phyloP scores from a whole-genome alignment of 2,797 vertebrate genomes.

The Rhabdophis nuchalis region DNA sequence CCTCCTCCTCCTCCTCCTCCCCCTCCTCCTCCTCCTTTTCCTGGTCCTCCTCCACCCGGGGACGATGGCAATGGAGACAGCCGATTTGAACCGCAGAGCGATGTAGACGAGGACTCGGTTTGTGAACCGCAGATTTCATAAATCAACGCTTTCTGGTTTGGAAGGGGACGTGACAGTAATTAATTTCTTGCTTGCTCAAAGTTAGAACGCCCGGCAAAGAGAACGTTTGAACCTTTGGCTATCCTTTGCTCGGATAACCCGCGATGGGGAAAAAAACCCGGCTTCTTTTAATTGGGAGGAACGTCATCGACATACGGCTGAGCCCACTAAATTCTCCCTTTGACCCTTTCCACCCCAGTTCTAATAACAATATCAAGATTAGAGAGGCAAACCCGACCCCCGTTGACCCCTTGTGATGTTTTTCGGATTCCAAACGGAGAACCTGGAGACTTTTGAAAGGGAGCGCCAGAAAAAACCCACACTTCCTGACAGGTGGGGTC shows the following conservation, averaged over 20 bases:
- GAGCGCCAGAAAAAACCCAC: conserved; percentile 2
- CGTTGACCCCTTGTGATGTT: background rate
- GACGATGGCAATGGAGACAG: background rate
- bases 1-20: background rate
- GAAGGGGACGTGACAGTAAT: background rate
- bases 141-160: background rate
- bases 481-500: background rate
- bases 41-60: background rate
- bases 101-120: background rate
- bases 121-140: background rate
- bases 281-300: background rate
- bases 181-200: background rate
- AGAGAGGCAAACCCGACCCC: background rate
- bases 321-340: background rate
- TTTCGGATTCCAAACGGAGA: background rate
- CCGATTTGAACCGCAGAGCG: background rate
- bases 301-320: background rate
- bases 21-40: too few species aligned
- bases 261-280: background rate
- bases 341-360: background rate
- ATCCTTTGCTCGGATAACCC: background rate
- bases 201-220: background rate
- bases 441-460: rapidly evolving
- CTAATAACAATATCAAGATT: background rate
- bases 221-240: background rate